Percentiles rank a stretch among this genome's conserved stretches.
These are phyloP conservation scores for Spodoptera litura DNA, from an alignment of 1,140 invertebrate genomes.

Conservation along the genomic window DNA sequence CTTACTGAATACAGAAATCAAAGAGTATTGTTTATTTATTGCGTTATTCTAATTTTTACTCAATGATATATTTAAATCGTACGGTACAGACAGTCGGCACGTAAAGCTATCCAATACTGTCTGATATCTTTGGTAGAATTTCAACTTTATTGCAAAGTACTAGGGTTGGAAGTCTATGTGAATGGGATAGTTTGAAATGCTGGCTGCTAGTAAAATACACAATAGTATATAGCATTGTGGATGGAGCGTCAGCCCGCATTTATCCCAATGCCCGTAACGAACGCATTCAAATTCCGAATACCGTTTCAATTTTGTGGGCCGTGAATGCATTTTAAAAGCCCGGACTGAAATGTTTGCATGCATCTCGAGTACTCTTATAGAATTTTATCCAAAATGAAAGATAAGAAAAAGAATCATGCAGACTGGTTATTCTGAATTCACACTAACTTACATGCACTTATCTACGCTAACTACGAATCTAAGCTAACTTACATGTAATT, in stretches of 20 bases:
- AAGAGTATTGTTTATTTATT: not conserved
- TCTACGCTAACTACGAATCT: no score
- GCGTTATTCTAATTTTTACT: no score
- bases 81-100: no score
- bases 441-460: no score
- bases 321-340: slow-evolving; percentile 7
- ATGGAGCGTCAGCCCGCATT: not conserved
- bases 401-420: no score
- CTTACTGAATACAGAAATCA: not conserved
- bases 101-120: no score
- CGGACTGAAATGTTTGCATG: slow-evolving; percentile 1
- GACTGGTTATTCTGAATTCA: no score
- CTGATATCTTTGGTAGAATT: no score
- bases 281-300: not conserved
- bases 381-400: not conserved
- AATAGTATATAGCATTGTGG: not conserved
- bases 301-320: slow-evolving; percentile 4
- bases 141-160: no score
- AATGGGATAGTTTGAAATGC: no score
- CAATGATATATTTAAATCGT: not conserved
- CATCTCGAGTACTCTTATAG: not conserved
- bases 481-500: no score
- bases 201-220: not conserved
- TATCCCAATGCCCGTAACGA: not conserved
- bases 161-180: no score